A percentile compares a stretch with the other conserved stretches of the same genome.
phyloP scores from a whole-genome alignment of 1,140 invertebrate species.

The Brachionus angularis region DNA sequence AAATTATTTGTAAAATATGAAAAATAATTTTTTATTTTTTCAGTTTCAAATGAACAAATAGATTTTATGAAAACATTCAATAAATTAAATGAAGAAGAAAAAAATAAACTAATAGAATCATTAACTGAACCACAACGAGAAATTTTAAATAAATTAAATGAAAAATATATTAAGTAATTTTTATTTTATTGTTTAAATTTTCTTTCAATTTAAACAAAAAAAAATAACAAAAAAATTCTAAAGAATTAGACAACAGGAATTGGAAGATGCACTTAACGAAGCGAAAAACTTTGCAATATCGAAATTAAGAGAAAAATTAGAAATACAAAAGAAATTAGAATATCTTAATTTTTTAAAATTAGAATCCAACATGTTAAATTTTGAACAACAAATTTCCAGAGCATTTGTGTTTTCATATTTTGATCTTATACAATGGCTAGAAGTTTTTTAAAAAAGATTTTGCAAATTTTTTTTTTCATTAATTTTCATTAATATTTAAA shows the following conservation, averaged over 20 bases:
- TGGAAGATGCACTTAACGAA: slow-evolving; percentile 10
- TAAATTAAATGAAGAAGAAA: slow-evolving; percentile 31
- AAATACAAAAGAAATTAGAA: slow-evolving; percentile 14
- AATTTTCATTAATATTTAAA: too few species aligned
- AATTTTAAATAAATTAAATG: neutral
- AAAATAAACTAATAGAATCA: slow-evolving; percentile 5
- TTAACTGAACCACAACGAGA: neutral
- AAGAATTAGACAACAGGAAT: slow-evolving; percentile 29
- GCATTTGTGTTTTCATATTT: slow-evolving; percentile 44
- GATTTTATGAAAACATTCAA: slow-evolving; percentile 36
- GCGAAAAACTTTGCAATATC: slow-evolving; percentile 21
- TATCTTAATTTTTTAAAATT: slow-evolving; percentile 27
- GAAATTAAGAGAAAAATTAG: slow-evolving; percentile 32
- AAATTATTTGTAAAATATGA: neutral
- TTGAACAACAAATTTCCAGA: slow-evolving; percentile 18
- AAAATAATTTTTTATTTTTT: neutral
- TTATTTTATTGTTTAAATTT: neutral
- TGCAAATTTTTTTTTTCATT: too few species aligned
- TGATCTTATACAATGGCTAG: slow-evolving; percentile 33
- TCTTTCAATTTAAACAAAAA: too few species aligned
- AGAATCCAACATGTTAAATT: slow-evolving; percentile 35
- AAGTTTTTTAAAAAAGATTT: too few species aligned
- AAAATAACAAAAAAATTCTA: neutral
- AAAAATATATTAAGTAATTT: slow-evolving; percentile 32
- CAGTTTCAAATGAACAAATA: slow-evolving; percentile 26